Evolutionary conservation across 1,140 invertebrate genomes (phyloP).

Genomic region (Campoletis sonorensis): DNA sequence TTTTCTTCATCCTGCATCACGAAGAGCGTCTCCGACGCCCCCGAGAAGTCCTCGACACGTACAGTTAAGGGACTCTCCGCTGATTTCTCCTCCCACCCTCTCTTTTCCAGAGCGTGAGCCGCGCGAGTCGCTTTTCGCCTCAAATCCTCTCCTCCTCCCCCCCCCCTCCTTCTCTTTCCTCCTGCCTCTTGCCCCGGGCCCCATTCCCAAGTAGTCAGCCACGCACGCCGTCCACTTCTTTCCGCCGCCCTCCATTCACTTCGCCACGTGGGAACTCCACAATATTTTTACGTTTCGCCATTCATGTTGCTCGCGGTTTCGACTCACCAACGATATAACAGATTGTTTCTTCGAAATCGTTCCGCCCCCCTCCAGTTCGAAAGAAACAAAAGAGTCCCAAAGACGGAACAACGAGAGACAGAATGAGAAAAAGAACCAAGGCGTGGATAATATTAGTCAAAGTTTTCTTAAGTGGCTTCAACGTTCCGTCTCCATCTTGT

Average conservation of each 20-base stretch:
- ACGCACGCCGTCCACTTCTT: conserved; percentile 40
- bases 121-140: conserved; percentile 16
- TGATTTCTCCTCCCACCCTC: conserved; percentile 55
- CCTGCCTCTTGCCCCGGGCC: conserved; percentile 48
- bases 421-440: conserved; percentile 52
- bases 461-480: conserved; percentile 66
- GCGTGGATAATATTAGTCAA: conserved; percentile 71
- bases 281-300: conserved; percentile 76
- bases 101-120: conserved; percentile 24
- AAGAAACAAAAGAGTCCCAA: conserved; percentile 24
- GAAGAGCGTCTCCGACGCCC: conserved; percentile 19
- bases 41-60: conserved; percentile 17
- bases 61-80: conserved; percentile 44
- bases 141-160: conserved; percentile 48
- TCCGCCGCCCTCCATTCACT: conserved; percentile 65
- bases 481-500: conserved; percentile 70
- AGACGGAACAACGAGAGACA: conserved; percentile 45
- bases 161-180: conserved; percentile 18
- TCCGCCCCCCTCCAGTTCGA: conserved; percentile 33
- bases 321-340: conserved; percentile 66
- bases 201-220: conserved; percentile 48
- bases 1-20: conserved; percentile 44
- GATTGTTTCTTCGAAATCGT: conserved; percentile 74
- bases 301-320: conserved; percentile 66
- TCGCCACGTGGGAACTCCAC: conserved; percentile 72